A percentile compares a stretch with the other conserved stretches of the same genome.
Evolutionary conservation across 2,113 vertebrate species (phyloP).

Genomic region (Vanacampus margaritifer): DNA sequence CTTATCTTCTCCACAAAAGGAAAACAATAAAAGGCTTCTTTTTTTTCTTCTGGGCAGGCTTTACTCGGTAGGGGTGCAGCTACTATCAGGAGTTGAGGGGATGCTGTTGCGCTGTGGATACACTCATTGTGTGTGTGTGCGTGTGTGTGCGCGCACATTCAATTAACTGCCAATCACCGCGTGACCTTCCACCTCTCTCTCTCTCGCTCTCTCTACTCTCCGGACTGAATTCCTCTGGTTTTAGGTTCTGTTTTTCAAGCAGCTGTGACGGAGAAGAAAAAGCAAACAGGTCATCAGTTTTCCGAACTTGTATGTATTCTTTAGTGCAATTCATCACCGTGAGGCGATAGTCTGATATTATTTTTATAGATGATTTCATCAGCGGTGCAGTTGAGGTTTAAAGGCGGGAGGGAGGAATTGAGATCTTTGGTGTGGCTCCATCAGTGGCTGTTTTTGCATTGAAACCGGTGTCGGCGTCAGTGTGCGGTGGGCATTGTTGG

Average conservation of each 20-base stretch:
- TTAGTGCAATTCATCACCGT: constrained; percentile 6
- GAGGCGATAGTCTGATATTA: constrained; percentile 16
- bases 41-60: constrained; percentile 16
- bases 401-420: not conserved
- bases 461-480: constrained; percentile 41
- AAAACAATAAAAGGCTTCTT: not conserved
- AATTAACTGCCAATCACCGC: constrained; percentile 62
- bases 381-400: not conserved
- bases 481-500: constrained; percentile 77
- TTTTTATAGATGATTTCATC: constrained; percentile 13
- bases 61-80: constrained; percentile 31
- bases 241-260: constrained; percentile 50
- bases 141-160: constrained; percentile 8
- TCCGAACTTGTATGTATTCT: constrained; percentile 1
- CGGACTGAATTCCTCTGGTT: constrained; percentile 55
- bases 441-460: constrained; percentile 20
- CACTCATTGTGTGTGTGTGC: constrained; percentile 13
- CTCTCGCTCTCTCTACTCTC: constrained; percentile 15
- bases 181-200: constrained; percentile 42
- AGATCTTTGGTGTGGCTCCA: constrained; percentile 14
- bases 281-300: constrained; percentile 54
- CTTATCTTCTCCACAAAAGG: not conserved
- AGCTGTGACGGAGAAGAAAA: constrained; percentile 27
- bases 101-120: constrained; percentile 34
- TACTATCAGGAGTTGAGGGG: constrained; percentile 26